phyloP scores from a whole-genome alignment of 1,140 invertebrate genomes.

The Ridgeia piscesae region DNA sequence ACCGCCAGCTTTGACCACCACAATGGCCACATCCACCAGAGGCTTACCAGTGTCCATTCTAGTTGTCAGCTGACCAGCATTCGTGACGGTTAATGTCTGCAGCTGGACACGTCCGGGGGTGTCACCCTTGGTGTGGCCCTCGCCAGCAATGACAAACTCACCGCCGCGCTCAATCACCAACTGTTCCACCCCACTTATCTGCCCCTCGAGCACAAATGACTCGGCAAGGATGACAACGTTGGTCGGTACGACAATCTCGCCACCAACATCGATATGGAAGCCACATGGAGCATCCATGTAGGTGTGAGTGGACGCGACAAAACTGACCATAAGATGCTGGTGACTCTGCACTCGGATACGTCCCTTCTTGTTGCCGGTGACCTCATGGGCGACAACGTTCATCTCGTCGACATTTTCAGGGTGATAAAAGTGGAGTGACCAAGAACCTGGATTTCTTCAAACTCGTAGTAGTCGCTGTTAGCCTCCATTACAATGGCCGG shows the following conservation, averaged over 20 bases:
- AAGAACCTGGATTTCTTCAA: constrained; percentile 47
- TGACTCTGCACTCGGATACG: constrained; percentile 38
- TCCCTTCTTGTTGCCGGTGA: constrained; percentile 45
- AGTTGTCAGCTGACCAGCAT: constrained; percentile 35
- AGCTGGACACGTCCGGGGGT: constrained; percentile 36
- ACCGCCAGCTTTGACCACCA: constrained; percentile 39
- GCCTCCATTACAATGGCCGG: constrained; percentile 46
- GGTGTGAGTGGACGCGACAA: constrained; percentile 46
- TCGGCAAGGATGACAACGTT: constrained; percentile 34
- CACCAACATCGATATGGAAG: constrained; percentile 42
- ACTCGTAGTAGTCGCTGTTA: constrained; percentile 42
- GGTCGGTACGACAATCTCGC: constrained; percentile 43
- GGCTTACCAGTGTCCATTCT: constrained; percentile 30
- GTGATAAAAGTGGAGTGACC: constrained; percentile 45
- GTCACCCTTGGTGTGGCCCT: constrained; percentile 35
- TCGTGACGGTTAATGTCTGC: constrained; percentile 35
- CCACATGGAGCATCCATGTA: constrained; percentile 46
- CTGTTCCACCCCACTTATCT: constrained; percentile 41
- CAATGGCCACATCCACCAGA: constrained; percentile 27
- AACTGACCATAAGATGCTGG: constrained; percentile 41
- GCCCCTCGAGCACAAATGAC: constrained; percentile 39
- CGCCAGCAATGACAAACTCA: constrained; percentile 33
- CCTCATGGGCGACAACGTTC: constrained; percentile 40
- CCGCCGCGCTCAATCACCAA: constrained; percentile 39
- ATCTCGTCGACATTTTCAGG: constrained; percentile 38